These are phyloP conservation scores for Tachyglossus aculeatus DNA, from an alignment of 2,797 vertebrate species.

Conservation along the genomic window DNA sequence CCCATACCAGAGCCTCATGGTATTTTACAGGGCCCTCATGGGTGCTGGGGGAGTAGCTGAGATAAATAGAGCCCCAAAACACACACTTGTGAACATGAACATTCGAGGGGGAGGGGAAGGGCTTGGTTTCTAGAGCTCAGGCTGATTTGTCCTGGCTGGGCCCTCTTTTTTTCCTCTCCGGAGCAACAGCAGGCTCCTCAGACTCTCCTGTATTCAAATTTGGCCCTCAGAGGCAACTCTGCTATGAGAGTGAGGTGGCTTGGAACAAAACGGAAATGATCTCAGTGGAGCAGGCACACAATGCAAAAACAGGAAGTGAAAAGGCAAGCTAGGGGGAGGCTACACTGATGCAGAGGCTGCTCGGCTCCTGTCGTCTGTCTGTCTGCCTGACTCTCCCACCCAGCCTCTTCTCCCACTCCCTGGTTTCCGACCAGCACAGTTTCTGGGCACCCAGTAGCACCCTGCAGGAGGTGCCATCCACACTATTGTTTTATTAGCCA, in stretches of 20 bases:
- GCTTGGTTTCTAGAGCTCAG: not conserved
- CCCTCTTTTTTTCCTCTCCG: too few species aligned
- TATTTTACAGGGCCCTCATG: too few species aligned
- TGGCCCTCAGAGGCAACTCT: not conserved
- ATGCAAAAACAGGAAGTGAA: conserved; percentile 57
- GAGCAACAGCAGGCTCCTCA: too few species aligned
- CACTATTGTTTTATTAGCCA: too few species aligned
- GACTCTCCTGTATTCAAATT: too few species aligned
- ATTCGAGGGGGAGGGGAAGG: not conserved
- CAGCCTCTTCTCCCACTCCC: not conserved
- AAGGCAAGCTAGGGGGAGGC: not conserved
- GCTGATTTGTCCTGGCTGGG: not conserved
- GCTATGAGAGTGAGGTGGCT: not conserved
- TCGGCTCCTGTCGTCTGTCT: not conserved
- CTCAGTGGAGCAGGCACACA: not conserved
- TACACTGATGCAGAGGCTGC: not conserved
- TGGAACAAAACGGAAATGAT: conserved; percentile 54
- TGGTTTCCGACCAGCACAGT: not conserved
- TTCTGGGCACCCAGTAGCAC: too few species aligned
- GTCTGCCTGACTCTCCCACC: not conserved
- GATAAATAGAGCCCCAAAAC: too few species aligned
- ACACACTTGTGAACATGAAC: too few species aligned
- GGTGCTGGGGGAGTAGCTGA: too few species aligned
- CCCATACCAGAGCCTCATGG: too few species aligned
- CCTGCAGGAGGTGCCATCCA: too few species aligned